Percentiles rank a stretch among this genome's conserved stretches.
Evolutionary conservation across 92 coral and sea anemone genomes (phyloP).

Genomic region (Bergia sp.): DNA sequence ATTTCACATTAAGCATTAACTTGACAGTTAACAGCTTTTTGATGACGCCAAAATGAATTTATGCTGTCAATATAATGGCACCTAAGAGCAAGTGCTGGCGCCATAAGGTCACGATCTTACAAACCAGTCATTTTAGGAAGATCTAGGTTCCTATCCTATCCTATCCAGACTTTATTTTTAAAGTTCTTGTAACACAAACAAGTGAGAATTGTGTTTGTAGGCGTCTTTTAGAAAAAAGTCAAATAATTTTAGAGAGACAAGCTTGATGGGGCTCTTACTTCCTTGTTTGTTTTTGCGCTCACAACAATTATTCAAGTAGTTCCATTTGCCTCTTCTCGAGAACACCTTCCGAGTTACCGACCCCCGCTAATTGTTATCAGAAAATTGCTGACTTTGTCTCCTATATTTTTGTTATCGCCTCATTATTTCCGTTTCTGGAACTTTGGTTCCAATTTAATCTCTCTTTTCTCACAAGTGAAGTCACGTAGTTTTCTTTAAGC

Average conservation of each 20-base stretch:
- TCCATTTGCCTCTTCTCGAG: not conserved
- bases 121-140: not conserved
- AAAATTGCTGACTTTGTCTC: not conserved
- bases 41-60: conserved; percentile 7
- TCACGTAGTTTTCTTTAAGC: not conserved
- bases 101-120: not conserved
- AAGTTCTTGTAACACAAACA: not conserved
- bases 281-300: conserved; percentile 11
- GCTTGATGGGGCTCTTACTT: not conserved
- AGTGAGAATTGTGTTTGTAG: not conserved
- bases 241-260: not conserved
- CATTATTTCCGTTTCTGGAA: conserved; percentile 17
- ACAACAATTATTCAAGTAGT: not conserved
- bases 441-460: not conserved
- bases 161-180: not conserved
- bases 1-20: not conserved
- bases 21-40: not conserved
- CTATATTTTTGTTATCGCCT: not conserved
- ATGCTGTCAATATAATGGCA: not conserved
- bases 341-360: not conserved
- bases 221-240: not conserved
- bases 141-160: not conserved
- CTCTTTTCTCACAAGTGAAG: not conserved
- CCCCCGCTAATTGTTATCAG: not conserved
- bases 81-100: not conserved